Percentiles rank a stretch among this genome's conserved stretches.
Evolutionary conservation across 2,888 invertebrate genomes (phyloP).

Genomic region (Hypercompe scribonia): DNA sequence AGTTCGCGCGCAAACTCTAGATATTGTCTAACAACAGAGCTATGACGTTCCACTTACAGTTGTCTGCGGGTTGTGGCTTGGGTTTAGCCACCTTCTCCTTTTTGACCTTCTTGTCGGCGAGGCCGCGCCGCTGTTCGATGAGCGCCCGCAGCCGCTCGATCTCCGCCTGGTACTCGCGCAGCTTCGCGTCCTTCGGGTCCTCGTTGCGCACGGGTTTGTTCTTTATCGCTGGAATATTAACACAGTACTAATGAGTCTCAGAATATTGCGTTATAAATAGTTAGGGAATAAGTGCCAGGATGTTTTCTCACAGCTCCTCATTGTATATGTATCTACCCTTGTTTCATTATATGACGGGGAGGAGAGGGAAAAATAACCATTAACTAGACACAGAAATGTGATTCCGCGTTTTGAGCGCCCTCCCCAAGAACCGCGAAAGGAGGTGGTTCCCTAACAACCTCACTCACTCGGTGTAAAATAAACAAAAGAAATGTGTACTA

Average conservation of each 20-base stretch:
- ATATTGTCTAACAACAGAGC: neutral
- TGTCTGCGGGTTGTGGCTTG: conserved; percentile 30
- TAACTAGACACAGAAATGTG: no score
- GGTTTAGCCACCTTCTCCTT: conserved; percentile 36
- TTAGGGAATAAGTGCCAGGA: no score
- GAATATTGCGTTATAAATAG: neutral
- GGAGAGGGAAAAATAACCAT: no score
- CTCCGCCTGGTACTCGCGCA: conserved; percentile 98
- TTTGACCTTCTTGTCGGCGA: conserved; percentile 55
- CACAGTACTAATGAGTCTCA: neutral
- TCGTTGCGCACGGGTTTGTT: conserved; percentile 99
- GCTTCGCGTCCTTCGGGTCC: conserved; percentile 99
- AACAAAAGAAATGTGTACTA: no score
- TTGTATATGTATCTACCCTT: no score
- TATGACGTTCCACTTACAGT: conserved; percentile 42
- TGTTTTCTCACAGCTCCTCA: no score
- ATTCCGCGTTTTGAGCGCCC: no score
- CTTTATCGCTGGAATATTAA: conserved; percentile 91
- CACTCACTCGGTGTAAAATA: no score
- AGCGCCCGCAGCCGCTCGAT: conserved; percentile 90
- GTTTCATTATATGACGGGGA: no score
- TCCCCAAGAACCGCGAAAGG: no score
- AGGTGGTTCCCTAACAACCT: no score
- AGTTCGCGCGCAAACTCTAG: no score
- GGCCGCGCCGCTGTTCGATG: conserved; percentile 75